phyloP scores from a whole-genome alignment of 2,113 vertebrate species.

The Chionis minor region DNA sequence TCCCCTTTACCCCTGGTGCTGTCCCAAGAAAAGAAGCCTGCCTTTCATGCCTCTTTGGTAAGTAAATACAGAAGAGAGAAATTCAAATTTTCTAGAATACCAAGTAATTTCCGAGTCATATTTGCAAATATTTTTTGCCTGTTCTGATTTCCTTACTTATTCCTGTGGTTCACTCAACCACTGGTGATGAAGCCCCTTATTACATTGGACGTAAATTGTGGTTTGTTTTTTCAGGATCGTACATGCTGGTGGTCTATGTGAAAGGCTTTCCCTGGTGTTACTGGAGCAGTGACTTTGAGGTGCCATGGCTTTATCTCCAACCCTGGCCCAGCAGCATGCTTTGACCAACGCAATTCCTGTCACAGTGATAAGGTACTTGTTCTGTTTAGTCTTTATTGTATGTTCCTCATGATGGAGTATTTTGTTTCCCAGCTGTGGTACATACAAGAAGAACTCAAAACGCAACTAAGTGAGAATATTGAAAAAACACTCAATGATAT shows the following conservation, averaged over 20 bases:
- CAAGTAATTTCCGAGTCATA: background rate
- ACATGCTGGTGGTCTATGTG: slow-evolving; percentile 38
- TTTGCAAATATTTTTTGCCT: background rate
- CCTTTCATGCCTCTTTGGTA: background rate
- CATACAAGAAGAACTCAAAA: background rate
- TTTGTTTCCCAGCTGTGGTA: slow-evolving; percentile 55
- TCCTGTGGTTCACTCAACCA: slow-evolving; percentile 20
- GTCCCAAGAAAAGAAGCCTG: background rate
- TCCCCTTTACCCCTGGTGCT: background rate
- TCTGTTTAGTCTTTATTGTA: slow-evolving; percentile 52
- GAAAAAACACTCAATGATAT: background rate
- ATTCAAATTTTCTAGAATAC: background rate
- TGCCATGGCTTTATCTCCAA: background rate
- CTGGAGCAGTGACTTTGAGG: slow-evolving; percentile 34
- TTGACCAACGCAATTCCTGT: background rate
- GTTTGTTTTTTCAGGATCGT: slow-evolving; percentile 53
- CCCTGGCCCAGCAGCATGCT: background rate
- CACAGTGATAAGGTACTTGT: slow-evolving; percentile 33
- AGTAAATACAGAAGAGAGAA: background rate
- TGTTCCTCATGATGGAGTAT: slow-evolving; percentile 56
- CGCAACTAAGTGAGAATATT: background rate
- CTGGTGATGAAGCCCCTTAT: background rate
- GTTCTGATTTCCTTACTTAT: background rate
- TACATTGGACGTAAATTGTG: slow-evolving; percentile 36
- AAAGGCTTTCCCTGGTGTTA: slow-evolving; percentile 37